A percentile compares a stretch with the other conserved stretches of the same genome.
These are phyloP conservation scores for Eleginops maclovinus DNA, from an alignment of 2,113 vertebrate species.

Conservation along the genomic window DNA sequence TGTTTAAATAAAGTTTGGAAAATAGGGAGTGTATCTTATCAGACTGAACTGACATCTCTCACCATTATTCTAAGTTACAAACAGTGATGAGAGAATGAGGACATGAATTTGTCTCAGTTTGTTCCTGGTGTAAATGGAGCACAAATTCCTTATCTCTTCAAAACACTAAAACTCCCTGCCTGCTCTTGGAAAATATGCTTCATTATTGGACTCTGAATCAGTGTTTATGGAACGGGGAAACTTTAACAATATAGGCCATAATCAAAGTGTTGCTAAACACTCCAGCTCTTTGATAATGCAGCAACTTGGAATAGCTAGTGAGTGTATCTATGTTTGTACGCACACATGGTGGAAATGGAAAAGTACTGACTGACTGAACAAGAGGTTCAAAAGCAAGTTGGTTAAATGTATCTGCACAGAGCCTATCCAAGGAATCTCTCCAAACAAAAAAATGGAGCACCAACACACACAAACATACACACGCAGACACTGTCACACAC, in stretches of 20 bases:
- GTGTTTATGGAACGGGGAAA: constrained; percentile 52
- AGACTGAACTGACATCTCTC: constrained; percentile 44
- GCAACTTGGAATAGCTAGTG: constrained; percentile 57
- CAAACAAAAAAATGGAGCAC: constrained; percentile 29
- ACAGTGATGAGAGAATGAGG: constrained; percentile 64
- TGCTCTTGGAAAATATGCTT: constrained; percentile 62
- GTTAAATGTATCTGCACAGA: constrained; percentile 55
- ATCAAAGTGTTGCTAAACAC: constrained; percentile 68
- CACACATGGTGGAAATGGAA: constrained; percentile 27
- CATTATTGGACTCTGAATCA: constrained; percentile 73
- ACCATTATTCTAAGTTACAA: constrained; percentile 72
- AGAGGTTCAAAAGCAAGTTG: constrained; percentile 64
- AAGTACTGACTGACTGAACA: constrained; percentile 37
- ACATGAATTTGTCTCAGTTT: constrained; percentile 75
- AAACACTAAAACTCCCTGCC: constrained; percentile 77
- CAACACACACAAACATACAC: constrained; percentile 18
- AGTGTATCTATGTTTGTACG: constrained; percentile 18
- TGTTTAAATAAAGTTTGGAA: constrained; percentile 41
- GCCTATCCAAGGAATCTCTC: constrained; percentile 46
- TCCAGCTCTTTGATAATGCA: constrained; percentile 73
- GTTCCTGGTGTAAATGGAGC: constrained; percentile 66
- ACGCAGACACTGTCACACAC: constrained; percentile 13
- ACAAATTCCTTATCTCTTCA: constrained; percentile 77
- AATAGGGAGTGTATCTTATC: constrained; percentile 68
- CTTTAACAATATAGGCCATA: constrained; percentile 68